Base-by-base conservation (phyloP, 2,113 vertebrate genomes). In the Lichenostomus cassidix region DNA sequence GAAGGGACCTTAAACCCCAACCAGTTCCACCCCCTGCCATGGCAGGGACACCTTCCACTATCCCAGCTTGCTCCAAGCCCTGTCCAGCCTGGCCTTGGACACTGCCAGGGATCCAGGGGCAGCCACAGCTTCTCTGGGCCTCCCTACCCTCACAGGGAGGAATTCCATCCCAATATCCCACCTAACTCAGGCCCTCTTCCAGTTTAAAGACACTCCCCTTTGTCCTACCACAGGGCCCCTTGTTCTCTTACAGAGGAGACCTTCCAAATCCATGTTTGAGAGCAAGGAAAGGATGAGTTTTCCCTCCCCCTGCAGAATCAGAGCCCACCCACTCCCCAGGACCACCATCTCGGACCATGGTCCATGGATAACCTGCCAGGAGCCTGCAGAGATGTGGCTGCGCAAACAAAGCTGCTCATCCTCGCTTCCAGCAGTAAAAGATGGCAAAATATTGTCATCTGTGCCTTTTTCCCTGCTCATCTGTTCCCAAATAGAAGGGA, bases 61-160 rank as follows among this genome's bases (percentile, higher is more conserved):
- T 0, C 25, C 63, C 79, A 69, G 47, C 8, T 0, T 19, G 8
- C 14, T 55, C 70, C 70, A 22, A 82, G 17, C 33, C 28, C 27
- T 0, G 0, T 53, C 33, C 39, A 87, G 0, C 5, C 62, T 76
- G 21, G 17, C 17, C 29, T 62, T 7, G 47, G 17, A 5, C 41
- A 55, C 24, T 55, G 1, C 10, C 79, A 90, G 41, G 6, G n/a
- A 35, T 68, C 41, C 82, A 64, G 79, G 25, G 17, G 6, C 55
- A 89, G 14, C 29, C 55, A 23, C 79, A 83, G 47, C 63, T 83
- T 0, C 63, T 31, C 41, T 49, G 55, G 6, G 14, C 5, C 17
- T 49, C 0, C 0, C 0, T 39, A 1, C 14, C 29, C n/a, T 49
- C 55, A 2, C 17, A 53, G 7, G 12, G 16, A 60, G 5, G 0